Evolutionary conservation across 92 coral and sea anemone species (phyloP).

Genomic region (Isaurus tuberculatus): DNA sequence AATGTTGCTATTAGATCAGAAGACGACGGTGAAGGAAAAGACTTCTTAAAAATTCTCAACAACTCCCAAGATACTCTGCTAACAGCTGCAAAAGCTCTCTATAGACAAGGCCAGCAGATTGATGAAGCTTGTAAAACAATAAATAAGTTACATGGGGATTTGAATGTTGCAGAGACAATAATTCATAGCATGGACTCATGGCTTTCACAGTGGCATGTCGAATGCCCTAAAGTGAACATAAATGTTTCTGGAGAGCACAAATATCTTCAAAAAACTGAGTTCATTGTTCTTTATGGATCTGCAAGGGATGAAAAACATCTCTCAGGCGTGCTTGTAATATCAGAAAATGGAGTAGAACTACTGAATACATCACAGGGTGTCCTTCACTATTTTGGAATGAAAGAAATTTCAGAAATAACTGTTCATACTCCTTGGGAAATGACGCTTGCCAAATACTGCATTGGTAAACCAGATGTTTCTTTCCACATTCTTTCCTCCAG

Average conservation of each 20-base stretch:
- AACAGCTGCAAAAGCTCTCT: conserved; percentile 72
- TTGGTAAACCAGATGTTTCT: conserved; percentile 80
- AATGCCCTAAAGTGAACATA: conserved; percentile 60
- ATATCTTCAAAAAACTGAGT: conserved; percentile 71
- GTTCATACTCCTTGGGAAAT: conserved; percentile 95
- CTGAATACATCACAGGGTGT: conserved; percentile 61
- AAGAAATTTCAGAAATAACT: conserved; percentile 76
- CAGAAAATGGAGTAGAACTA: conserved; percentile 67
- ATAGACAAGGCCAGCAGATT: conserved; percentile 91
- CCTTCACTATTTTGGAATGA: conserved; percentile 62
- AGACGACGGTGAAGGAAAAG: conserved; percentile 52
- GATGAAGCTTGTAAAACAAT: conserved; percentile 83
- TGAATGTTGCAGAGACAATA: conserved; percentile 88
- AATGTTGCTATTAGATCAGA: conserved; percentile 13
- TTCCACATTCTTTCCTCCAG: conserved; percentile 86
- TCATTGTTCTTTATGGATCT: conserved; percentile 76
- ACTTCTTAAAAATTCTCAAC: conserved; percentile 68
- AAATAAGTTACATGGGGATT: conserved; percentile 92
- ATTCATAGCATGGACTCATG: conserved; percentile 86
- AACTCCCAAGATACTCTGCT: conserved; percentile 84
- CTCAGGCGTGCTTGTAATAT: conserved; percentile 79
- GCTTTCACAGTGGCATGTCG: conserved; percentile 81
- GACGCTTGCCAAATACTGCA: conserved; percentile 63
- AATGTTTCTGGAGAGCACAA: conserved; percentile 61
- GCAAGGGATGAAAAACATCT: conserved; percentile 65